Conservation (phyloP, 2,888 invertebrate genomes). For the Steinernema hermaphroditum region DNA sequence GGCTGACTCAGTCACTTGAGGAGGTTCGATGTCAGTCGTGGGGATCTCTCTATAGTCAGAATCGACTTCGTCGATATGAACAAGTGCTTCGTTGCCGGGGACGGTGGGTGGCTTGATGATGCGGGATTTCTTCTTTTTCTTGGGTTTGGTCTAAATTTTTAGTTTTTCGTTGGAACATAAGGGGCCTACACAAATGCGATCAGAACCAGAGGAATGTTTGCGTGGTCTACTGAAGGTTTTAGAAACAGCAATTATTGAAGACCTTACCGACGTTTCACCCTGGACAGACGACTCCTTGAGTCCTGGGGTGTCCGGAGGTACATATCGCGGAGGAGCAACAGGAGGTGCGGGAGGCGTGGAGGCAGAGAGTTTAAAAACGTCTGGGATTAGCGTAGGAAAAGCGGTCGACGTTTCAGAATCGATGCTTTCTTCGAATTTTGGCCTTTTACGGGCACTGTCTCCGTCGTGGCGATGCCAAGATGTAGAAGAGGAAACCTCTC, state of each 20-base stretch:
- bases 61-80: slow-evolving; percentile 14
- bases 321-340: background rate
- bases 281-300: background rate
- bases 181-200: too few relatives aligned
- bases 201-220: too few relatives aligned
- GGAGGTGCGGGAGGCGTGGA: background rate
- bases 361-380: background rate
- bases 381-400: background rate
- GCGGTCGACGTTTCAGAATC: background rate
- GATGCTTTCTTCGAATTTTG: background rate
- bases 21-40: background rate
- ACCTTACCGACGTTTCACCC: background rate
- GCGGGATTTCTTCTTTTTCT: slow-evolving; percentile 23
- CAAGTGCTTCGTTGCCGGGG: background rate
- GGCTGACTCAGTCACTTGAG: background rate
- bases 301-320: background rate
- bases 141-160: background rate
- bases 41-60: background rate
- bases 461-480: background rate
- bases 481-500: too few relatives aligned
- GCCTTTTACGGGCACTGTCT: slow-evolving; percentile 3
- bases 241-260: background rate
- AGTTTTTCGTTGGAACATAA: too few relatives aligned
- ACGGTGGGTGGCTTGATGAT: slow-evolving; percentile 2
- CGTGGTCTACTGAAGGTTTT: too few relatives aligned